Evolutionary conservation across 2,888 invertebrate genomes (phyloP).

Genomic region (Drosophila longiperda): DNA sequence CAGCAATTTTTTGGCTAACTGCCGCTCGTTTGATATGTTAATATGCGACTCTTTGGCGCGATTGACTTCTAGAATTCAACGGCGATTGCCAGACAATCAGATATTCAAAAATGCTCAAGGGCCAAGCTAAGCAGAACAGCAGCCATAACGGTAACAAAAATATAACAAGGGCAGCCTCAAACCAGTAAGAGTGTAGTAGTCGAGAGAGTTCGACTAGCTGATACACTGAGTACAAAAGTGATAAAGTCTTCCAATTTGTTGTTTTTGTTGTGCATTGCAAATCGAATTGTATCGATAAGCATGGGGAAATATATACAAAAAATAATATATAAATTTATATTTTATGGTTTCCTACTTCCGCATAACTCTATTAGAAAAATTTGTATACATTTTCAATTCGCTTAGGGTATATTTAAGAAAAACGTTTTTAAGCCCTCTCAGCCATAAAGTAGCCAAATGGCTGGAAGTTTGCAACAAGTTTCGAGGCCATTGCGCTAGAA

Average conservation of each 20-base stretch:
- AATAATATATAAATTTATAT: too few relatives aligned
- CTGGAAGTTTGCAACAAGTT: constrained; percentile 15
- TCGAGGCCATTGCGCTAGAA: constrained; percentile 16
- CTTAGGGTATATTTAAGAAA: neutral
- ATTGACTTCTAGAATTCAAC: constrained; percentile 55
- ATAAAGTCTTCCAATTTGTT: too few relatives aligned
- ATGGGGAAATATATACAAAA: neutral
- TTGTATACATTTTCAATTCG: neutral
- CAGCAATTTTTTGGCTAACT: constrained; percentile 72
- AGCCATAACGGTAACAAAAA: constrained; percentile 7
- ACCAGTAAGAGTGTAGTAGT: neutral
- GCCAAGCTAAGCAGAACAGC: constrained; percentile 26
- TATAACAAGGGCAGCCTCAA: neutral
- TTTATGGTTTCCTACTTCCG: neutral
- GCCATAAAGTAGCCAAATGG: constrained; percentile 18
- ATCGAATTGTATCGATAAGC: too few relatives aligned
- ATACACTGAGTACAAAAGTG: neutral
- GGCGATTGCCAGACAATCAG: constrained; percentile 73
- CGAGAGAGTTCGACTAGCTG: neutral
- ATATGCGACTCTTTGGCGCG: constrained; percentile 72
- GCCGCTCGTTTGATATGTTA: constrained; percentile 77
- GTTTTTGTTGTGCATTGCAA: too few relatives aligned
- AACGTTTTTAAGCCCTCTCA: constrained; percentile 2
- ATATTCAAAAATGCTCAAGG: constrained; percentile 61
- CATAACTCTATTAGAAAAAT: neutral